Evolutionary conservation across 2,888 invertebrate genomes (phyloP), one percentile per base, ranked within the genome.

Genomic region (Melanostoma mellinum): DNA sequence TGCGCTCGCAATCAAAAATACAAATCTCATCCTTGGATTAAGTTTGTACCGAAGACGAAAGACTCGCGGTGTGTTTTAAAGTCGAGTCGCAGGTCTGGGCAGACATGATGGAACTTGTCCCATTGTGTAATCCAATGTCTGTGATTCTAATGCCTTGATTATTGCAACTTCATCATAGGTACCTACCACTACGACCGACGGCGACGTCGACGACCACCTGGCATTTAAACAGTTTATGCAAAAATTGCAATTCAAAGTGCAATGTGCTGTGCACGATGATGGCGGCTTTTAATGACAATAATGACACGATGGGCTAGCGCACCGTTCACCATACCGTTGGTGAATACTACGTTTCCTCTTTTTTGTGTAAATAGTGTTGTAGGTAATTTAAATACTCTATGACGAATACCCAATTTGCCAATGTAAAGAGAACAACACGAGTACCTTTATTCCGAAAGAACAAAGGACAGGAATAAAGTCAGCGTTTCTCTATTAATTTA

Each of bases 321-420:
- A 20, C 20, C 20, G 20, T 20, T 20, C 20, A 20, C 20, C 0
- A 20, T 20, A 60, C 8, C 67, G 58, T 52, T 60, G 67, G 58
- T 67, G 67, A 68, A 75, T 75, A 72, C 61, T 72, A 61, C 20
- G 61, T 72, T 72, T 72, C 72, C 72, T 53, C 53, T 72, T 61
- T 61, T 42, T 61, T 53, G 35, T 32, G 10, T 20, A 20, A 20
- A 20, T 36, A 44, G 42, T 36, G 40, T 20, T 73, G 46, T 40
- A 63, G 55, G 10, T 33, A 36, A 65, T 67, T 75, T 68, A 32
- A 60, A 75, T 75, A 75, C 60, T 60, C 60, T 58, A 67, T 75
- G 56, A 65, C 40, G 48, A 40, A 56, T 40, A 65, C 20, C 42
- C 67, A 38, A 75, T 67, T 52, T 20, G 20, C 20, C 20, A 20